Base-by-base conservation (phyloP, 2,113 vertebrate genomes). In the Tringa solitaria region DNA sequence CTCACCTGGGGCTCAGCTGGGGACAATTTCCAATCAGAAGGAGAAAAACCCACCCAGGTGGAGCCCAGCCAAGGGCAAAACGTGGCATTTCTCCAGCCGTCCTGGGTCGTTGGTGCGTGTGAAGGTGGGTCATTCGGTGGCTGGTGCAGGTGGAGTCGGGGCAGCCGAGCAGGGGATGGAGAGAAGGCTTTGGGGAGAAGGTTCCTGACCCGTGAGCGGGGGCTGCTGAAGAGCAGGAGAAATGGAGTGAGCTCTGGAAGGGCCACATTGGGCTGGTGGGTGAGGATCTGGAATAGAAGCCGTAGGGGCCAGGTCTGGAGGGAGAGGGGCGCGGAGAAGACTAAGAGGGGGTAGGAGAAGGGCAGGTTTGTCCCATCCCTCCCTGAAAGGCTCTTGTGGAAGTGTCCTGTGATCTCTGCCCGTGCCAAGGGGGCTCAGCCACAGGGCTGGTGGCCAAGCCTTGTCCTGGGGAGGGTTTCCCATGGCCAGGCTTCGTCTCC, bases 351-450 rank as follows among this genome's bases (percentile, higher is more conserved):
- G 13, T 21, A 2, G 45, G 74, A 43, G 65, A 10, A 27, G 56
- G 50, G 30, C 43, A 5, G 30, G 35, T 22, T 3, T 4, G 26
- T 41, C 30, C 11, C 35, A 11, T 51, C 50, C 3, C 0, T 28
- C 57, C 56, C 50, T 5, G 39, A 5, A 12, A 7, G 23, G 2
- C 24, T 16, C 21, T 4, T 3, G 16, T 32, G 76, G 51, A 33
- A 5, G 46, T 2, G 43, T 69, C 32, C 45, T 7, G 43, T 27
- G 18, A 4, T 2, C 35, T 43, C 63, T 61, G 74, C 54, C 27
- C 1, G 1, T 0, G 4, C 54, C 2, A n/a, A n/a, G 1, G 43
- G 35, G 43, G 84, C 84, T 51, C 26, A 6, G 53, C 73, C 4
- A 19, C 37, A 9, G 56, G 35, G 39, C 56, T 37, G 4, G 2